Percentiles rank a stretch among this genome's conserved stretches.
Evolutionary conservation across 2,888 invertebrate genomes (phyloP).

Genomic region (Gastrophysa polygoni): DNA sequence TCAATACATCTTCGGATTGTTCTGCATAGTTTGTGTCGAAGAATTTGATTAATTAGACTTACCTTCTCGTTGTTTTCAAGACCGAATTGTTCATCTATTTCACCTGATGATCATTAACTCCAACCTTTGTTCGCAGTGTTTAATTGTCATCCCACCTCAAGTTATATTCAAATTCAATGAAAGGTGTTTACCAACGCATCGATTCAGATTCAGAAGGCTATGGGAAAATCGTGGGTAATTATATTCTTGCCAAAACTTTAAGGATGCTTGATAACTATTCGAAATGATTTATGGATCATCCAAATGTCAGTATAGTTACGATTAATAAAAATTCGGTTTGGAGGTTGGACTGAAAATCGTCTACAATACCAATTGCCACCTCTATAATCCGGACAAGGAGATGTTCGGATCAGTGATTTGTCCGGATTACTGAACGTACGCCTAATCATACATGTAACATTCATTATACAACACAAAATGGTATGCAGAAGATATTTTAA

Average conservation of each 20-base stretch:
- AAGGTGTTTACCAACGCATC: background rate
- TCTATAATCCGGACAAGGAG: no score
- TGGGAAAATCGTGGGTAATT: constrained; percentile 9
- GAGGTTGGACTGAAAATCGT: no score
- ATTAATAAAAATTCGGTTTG: no score
- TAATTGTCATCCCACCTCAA: background rate
- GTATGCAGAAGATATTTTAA: no score
- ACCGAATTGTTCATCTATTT: background rate
- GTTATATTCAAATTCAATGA: background rate
- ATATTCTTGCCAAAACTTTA: constrained; percentile 3
- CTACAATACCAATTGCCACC: no score
- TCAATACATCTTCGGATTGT: no score
- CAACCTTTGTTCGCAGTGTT: background rate
- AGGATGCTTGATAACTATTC: background rate
- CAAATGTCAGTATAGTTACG: background rate
- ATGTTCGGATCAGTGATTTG: no score
- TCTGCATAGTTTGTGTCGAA: no score
- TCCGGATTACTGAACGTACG: no score
- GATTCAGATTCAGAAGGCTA: constrained; percentile 8
- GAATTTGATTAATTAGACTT: no score
- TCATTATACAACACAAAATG: no score
- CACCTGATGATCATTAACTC: background rate
- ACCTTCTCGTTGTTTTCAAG: background rate
- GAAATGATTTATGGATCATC: background rate
- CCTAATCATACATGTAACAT: no score